Evolutionary conservation across 2,113 vertebrate genomes (phyloP).

Genomic region (Lepus americanus): DNA sequence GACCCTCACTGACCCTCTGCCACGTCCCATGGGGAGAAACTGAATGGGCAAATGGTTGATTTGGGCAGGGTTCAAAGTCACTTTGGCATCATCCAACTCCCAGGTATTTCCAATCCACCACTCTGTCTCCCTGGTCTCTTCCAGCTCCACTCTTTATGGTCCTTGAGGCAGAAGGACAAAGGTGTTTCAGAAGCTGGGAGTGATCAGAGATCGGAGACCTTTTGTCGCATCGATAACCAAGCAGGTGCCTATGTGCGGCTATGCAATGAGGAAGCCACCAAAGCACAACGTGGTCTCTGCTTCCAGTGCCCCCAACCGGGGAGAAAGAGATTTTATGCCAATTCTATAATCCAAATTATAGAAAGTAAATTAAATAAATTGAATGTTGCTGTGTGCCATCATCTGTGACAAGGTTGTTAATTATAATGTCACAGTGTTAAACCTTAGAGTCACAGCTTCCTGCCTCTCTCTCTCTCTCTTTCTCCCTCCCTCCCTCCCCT

Average conservation of each 20-base stretch:
- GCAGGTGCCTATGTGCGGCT: not conserved
- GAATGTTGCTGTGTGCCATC: accelerated
- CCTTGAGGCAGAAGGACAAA: not conserved
- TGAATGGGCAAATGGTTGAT: not conserved
- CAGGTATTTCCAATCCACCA: accelerated
- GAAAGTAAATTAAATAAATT: not conserved
- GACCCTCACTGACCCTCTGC: not conserved
- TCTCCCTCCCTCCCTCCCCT: not conserved
- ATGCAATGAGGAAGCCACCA: accelerated
- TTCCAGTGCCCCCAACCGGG: not conserved
- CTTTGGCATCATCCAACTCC: not conserved
- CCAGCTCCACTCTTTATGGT: not conserved
- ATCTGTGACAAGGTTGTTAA: not conserved
- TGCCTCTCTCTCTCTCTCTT: too few species aligned
- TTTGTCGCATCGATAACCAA: not conserved
- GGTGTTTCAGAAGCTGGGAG: not conserved
- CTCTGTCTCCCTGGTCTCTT: not conserved
- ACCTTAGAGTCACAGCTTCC: not conserved
- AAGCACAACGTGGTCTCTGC: accelerated
- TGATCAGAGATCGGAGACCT: not conserved
- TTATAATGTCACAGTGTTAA: not conserved
- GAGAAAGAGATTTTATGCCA: not conserved
- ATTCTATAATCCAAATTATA: not conserved
- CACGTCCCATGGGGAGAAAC: not conserved
- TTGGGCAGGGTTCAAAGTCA: not conserved